phyloP scores from a whole-genome alignment of 2,888 invertebrate species.

The Sinopyrophorus schimmeli region DNA sequence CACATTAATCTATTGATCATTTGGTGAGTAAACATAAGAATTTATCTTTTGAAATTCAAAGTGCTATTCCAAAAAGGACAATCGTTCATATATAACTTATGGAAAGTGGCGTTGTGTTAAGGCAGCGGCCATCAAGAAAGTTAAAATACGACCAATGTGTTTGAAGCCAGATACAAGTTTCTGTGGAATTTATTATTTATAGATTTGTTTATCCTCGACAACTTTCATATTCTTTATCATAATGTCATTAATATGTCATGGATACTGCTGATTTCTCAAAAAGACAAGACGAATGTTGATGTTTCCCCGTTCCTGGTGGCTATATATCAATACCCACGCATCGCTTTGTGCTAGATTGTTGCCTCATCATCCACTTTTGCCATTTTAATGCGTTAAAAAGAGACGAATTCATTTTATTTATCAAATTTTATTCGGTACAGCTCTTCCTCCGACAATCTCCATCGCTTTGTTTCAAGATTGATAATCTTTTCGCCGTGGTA shows the following conservation, averaged over 20 bases:
- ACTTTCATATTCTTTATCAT: constrained; percentile 54
- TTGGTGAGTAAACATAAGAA: constrained; percentile 14
- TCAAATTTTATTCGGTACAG: no score
- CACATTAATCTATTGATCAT: neutral
- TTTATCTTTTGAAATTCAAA: constrained; percentile 17
- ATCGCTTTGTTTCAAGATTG: constrained; percentile 44
- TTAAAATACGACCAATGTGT: constrained; percentile 47
- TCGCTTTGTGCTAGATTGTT: constrained; percentile 26
- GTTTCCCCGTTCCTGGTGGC: constrained; percentile 50
- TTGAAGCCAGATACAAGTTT: constrained; percentile 46
- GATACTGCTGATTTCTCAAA: constrained; percentile 51
- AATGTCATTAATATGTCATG: constrained; percentile 54
- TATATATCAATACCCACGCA: constrained; percentile 54
- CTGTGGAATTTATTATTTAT: constrained; percentile 52
- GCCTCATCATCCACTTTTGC: constrained; percentile 29
- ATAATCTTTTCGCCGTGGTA: no score
- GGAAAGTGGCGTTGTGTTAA: constrained; percentile 47
- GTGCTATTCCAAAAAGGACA: constrained; percentile 29
- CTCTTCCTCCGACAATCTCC: constrained; percentile 36
- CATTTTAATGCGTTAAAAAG: constrained; percentile 35
- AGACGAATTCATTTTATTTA: no score
- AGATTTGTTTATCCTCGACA: constrained; percentile 54
- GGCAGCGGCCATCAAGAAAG: constrained; percentile 49
- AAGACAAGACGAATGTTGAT: constrained; percentile 54
- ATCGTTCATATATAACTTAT: constrained; percentile 35